Conservation (phyloP, 2,888 invertebrate genomes). For the Ornithoptera priamus region DNA sequence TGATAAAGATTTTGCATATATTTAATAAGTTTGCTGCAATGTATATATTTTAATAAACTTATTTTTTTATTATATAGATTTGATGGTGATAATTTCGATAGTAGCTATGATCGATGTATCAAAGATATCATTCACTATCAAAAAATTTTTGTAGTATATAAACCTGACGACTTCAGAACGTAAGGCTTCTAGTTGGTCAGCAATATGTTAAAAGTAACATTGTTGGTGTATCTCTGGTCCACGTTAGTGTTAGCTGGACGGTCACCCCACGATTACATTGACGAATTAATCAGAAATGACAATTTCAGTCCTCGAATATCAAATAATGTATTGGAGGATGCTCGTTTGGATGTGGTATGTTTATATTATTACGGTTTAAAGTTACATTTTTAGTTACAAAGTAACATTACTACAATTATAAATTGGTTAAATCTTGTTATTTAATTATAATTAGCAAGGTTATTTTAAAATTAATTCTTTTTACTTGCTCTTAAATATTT, state of each 20-base stretch:
- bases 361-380: not conserved
- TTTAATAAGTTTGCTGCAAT: not conserved
- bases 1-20: not conserved
- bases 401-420: not conserved
- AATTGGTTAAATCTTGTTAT: no score
- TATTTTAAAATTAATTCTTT: no score
- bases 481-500: no score
- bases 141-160: conserved; percentile 23
- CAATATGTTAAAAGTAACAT: conserved; percentile 36
- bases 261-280: conserved; percentile 48
- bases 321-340: conserved; percentile 60
- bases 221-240: conserved; percentile 35
- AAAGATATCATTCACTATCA: conserved; percentile 18
- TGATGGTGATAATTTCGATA: conserved; percentile 20
- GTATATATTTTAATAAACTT: not conserved
- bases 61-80: conserved; percentile 4
- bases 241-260: conserved; percentile 34
- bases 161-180: not conserved
- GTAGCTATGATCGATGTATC: conserved; percentile 17
- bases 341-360: conserved; percentile 63
- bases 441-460: no score
- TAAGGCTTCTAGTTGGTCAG: not conserved
- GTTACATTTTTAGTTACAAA: not conserved
- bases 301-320: conserved; percentile 45
- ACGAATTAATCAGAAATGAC: conserved; percentile 41